Percentiles rank a stretch among this genome's conserved stretches.
These are phyloP conservation scores for Rhysida immarginata DNA, from an alignment of 1,140 invertebrate genomes.

Conservation along the genomic window DNA sequence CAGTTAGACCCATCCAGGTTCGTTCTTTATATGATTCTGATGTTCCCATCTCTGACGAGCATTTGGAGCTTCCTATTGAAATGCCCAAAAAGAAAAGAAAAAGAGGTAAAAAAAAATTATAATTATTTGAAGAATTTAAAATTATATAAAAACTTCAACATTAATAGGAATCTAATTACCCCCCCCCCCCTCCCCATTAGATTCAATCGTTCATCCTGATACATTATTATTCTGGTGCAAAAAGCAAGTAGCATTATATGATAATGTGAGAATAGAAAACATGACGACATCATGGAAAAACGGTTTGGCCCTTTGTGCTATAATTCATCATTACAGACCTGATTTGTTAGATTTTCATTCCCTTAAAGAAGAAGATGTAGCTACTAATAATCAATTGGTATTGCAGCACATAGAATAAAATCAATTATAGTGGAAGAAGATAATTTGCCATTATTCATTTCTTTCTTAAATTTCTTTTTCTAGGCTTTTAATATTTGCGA, in stretches of 20 bases:
- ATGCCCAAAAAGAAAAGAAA: slow-evolving; percentile 17
- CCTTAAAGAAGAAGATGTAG: slow-evolving; percentile 44
- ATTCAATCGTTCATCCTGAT: slow-evolving; percentile 51
- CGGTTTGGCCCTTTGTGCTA: slow-evolving; percentile 63
- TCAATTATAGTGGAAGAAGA: no score
- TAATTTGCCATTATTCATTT: no score
- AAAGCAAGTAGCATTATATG: slow-evolving; percentile 49
- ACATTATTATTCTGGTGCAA: slow-evolving; percentile 58
- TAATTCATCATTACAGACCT: slow-evolving; percentile 71
- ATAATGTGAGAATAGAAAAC: slow-evolving; percentile 47
- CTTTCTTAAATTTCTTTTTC: background rate
- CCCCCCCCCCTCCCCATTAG: slow-evolving; percentile 21
- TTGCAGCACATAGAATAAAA: no score
- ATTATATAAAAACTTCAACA: no score
- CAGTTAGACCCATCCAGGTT: slow-evolving; percentile 47
- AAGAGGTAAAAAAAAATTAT: slow-evolving; percentile 9
- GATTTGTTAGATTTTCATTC: slow-evolving; percentile 60
- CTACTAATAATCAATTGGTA: slow-evolving; percentile 53
- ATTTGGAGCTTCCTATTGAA: slow-evolving; percentile 23
- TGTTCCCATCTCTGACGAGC: slow-evolving; percentile 22
- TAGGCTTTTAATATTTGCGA: slow-evolving; percentile 62
- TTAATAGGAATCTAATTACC: no score
- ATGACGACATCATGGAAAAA: slow-evolving; percentile 53
- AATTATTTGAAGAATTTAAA: no score
- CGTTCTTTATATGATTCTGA: slow-evolving; percentile 28